Conservation (phyloP, 2,113 vertebrate species). For the Orycteropus afer region DNA sequence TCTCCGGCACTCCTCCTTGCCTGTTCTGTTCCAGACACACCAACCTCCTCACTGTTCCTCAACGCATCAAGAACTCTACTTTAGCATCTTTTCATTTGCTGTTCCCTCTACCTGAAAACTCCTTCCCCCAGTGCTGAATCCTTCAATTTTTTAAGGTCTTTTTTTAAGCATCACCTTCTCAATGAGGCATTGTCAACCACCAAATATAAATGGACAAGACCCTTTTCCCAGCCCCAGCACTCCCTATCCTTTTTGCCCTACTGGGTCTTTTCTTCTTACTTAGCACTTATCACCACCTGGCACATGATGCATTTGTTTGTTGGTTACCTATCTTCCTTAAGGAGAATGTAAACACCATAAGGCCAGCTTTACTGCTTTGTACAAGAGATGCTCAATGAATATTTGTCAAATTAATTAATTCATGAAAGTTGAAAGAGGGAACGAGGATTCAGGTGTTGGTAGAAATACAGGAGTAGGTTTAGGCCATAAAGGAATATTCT, state of each 20-base stretch:
- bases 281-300: not conserved
- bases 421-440: not conserved
- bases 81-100: not conserved
- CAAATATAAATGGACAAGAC: not conserved
- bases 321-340: not conserved
- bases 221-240: not conserved
- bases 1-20: not conserved
- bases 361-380: too few species aligned
- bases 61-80: not conserved
- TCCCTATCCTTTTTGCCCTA: not conserved
- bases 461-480: not conserved
- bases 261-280: not conserved
- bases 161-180: not conserved
- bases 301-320: rapidly evolving
- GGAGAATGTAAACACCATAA: not conserved
- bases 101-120: not conserved
- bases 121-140: rapidly evolving
- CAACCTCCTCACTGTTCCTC: not conserved
- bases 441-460: not conserved
- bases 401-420: not conserved
- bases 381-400: not conserved
- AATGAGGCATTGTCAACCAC: not conserved
- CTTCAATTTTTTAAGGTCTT: not conserved
- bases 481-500: not conserved
- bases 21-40: rapidly evolving